Conservation (phyloP, 2,797 vertebrate species). For the Nyctibius grandis region DNA sequence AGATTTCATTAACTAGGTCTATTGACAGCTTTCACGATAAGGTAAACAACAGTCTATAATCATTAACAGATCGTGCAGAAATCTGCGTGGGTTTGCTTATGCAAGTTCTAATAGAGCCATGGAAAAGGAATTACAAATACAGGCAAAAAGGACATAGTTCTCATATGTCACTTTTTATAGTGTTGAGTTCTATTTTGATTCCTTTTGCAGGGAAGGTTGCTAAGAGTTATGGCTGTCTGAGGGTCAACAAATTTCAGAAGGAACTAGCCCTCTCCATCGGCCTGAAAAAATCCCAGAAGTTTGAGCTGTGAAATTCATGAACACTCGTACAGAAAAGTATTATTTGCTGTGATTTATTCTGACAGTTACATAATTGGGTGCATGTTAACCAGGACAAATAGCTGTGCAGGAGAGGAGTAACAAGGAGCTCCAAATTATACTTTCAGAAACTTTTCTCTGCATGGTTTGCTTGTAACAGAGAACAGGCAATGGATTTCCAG, state of each 20-base stretch:
- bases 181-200: conserved; percentile 61
- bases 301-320: conserved; percentile 18
- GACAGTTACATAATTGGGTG: conserved; percentile 44
- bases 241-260: conserved; percentile 59
- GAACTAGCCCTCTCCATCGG: not conserved
- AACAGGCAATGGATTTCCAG: not conserved
- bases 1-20: not conserved
- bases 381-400: conserved; percentile 36
- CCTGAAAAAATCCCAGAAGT: conserved; percentile 31
- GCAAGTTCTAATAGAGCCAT: not conserved
- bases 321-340: not conserved
- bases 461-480: not conserved
- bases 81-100: not conserved
- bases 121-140: not conserved
- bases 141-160: not conserved
- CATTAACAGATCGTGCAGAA: not conserved
- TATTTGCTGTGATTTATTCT: conserved; percentile 48
- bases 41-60: conserved; percentile 34
- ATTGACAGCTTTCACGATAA: conserved; percentile 47
- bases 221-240: conserved; percentile 44
- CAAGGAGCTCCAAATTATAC: not conserved
- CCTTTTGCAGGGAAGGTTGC: conserved; percentile 36
- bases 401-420: not conserved
- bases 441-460: not conserved
- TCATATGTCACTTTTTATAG: conserved; percentile 25